phyloP scores from a whole-genome alignment of 2,888 invertebrate species.

The Andrena bicolor region DNA sequence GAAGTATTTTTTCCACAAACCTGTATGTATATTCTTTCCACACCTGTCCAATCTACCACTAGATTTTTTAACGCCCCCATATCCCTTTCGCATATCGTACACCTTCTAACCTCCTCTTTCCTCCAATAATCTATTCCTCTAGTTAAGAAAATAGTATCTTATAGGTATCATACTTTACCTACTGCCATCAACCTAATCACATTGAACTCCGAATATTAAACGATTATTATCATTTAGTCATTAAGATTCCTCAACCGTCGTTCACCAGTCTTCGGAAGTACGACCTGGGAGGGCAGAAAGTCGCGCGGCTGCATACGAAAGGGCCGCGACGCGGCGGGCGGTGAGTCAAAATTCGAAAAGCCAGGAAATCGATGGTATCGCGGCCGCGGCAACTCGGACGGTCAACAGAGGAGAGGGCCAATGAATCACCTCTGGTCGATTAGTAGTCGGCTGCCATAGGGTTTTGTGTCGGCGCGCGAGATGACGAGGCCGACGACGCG shows the following conservation, averaged over 20 bases:
- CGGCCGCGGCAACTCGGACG: neutral
- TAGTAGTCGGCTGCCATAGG: conserved; percentile 65
- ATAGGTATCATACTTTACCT: too few relatives aligned
- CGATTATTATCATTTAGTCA: neutral
- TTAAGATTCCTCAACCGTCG: conserved; percentile 58
- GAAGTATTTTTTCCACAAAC: too few relatives aligned
- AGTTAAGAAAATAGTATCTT: too few relatives aligned
- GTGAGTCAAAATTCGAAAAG: conserved; percentile 48
- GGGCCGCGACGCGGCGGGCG: conserved; percentile 16
- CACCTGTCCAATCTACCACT: too few relatives aligned
- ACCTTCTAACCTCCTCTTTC: too few relatives aligned
- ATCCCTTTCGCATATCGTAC: too few relatives aligned
- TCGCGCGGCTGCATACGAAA: conserved; percentile 58
- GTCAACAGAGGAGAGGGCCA: conserved; percentile 3
- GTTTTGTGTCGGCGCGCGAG: conserved; percentile 60
- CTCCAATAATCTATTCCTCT: too few relatives aligned
- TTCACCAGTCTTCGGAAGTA: conserved; percentile 64
- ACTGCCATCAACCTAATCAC: too few relatives aligned
- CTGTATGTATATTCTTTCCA: too few relatives aligned
- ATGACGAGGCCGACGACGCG: conserved; percentile 69
- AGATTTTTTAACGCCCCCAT: too few relatives aligned
- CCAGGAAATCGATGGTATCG: conserved; percentile 51
- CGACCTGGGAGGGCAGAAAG: conserved; percentile 65
- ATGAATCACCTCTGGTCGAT: conserved; percentile 71
- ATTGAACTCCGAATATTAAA: too few relatives aligned